phyloP scores from a whole-genome alignment of 2,113 vertebrate species.

The Mormyrus iriodes region DNA sequence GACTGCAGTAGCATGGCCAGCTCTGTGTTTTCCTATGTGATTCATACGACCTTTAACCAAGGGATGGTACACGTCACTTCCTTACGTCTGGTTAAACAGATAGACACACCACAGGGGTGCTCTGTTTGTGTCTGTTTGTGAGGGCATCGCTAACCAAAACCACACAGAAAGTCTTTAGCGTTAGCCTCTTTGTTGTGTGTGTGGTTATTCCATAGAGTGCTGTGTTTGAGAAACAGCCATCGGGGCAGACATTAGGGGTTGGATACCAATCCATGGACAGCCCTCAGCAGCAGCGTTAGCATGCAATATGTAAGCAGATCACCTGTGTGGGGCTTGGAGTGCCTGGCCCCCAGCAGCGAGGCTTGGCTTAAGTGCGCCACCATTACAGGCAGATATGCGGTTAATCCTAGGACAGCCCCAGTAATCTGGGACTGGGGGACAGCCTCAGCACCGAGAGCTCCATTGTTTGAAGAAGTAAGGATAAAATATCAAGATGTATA shows the following conservation, averaged over 20 bases:
- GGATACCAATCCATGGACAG: neutral
- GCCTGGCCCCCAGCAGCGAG: neutral
- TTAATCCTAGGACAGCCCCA: neutral
- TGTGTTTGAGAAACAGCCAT: neutral
- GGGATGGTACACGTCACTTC: neutral
- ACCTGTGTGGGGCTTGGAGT: neutral
- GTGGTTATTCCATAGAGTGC: neutral
- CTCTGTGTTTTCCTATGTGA: neutral
- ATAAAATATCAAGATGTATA: neutral
- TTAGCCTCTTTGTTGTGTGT: neutral
- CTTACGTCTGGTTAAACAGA: neutral
- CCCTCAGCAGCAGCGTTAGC: neutral
- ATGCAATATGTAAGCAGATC: neutral
- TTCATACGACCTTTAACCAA: neutral
- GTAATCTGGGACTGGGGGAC: neutral
- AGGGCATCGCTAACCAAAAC: neutral
- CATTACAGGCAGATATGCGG: neutral
- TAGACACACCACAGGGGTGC: neutral
- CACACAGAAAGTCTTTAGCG: neutral
- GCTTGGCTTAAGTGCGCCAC: neutral
- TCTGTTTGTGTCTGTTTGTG: neutral
- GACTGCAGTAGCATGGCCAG: neutral
- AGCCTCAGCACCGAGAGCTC: neutral
- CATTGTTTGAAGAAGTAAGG: neutral
- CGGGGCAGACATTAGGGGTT: neutral